These are phyloP conservation scores for Sakesphorus luctuosus DNA, from an alignment of 2,113 vertebrate genomes.

Conservation along the genomic window DNA sequence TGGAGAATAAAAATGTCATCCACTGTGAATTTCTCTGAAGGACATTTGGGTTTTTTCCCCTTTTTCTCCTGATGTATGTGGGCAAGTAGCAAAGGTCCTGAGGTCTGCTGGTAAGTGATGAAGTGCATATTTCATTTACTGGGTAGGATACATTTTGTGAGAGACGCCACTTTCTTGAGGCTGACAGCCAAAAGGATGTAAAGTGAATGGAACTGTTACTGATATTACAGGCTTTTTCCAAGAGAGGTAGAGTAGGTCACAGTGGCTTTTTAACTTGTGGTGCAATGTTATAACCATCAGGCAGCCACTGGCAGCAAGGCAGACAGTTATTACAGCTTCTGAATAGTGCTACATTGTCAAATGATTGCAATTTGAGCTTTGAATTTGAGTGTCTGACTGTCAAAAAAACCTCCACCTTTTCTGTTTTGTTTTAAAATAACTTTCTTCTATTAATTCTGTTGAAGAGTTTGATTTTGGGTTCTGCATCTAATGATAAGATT, in stretches of 20 bases:
- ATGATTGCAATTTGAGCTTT: not conserved
- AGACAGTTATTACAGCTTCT: not conserved
- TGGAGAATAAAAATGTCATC: not conserved
- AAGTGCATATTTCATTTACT: not conserved
- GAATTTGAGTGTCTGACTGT: not conserved
- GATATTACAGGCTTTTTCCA: not conserved
- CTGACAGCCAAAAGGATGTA: not conserved
- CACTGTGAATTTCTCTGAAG: not conserved
- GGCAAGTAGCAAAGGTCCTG: not conserved
- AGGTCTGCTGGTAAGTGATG: not conserved
- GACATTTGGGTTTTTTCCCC: accelerated
- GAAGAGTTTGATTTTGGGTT: not conserved
- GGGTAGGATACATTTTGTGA: not conserved
- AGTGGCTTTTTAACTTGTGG: not conserved
- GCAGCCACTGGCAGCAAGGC: not conserved
- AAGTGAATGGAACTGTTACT: not conserved
- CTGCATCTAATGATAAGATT: not conserved
- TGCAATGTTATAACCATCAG: not conserved
- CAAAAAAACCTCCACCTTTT: not conserved
- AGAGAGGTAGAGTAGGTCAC: not conserved
- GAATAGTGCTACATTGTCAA: not conserved
- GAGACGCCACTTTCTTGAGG: not conserved
- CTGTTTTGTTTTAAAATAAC: not conserved
- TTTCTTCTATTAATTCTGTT: not conserved
- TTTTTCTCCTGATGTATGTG: not conserved